Percentiles rank a stretch among this genome's conserved stretches.
Evolutionary conservation across 2,888 invertebrate species (phyloP).

Genomic region (Neelides folsomi): DNA sequence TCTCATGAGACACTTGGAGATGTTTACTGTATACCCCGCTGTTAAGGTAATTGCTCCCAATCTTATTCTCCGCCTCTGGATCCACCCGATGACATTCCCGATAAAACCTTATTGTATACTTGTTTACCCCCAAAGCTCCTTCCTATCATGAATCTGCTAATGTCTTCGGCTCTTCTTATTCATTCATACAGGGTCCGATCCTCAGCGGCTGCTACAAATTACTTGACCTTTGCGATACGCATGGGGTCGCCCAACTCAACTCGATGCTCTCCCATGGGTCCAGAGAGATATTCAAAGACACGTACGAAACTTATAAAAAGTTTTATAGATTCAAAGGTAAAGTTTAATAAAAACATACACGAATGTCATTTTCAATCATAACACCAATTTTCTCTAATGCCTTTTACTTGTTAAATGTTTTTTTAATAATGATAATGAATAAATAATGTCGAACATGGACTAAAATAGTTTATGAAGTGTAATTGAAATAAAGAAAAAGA

Average conservation of each 20-base stretch:
- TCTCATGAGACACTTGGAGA: conserved; percentile 41
- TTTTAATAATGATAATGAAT: too few relatives aligned
- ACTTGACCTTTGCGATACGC: conserved; percentile 40
- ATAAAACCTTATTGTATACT: too few relatives aligned
- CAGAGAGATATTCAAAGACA: conserved; percentile 41
- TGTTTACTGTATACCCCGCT: conserved; percentile 38
- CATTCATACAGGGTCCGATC: conserved; percentile 37
- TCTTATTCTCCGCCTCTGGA: neutral
- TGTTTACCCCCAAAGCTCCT: neutral
- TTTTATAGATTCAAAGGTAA: conserved; percentile 43
- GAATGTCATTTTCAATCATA: neutral
- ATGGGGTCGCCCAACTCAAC: conserved; percentile 40
- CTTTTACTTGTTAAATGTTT: too few relatives aligned
- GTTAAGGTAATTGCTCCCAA: conserved; percentile 39
- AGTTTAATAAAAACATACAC: conserved; percentile 35
- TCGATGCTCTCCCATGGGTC: conserved; percentile 40
- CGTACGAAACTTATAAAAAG: conserved; percentile 41
- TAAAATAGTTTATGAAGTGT: too few relatives aligned
- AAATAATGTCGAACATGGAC: too few relatives aligned
- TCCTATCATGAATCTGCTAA: neutral
- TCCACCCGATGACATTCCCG: too few relatives aligned
- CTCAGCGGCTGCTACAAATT: conserved; percentile 41
- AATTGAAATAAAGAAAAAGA: too few relatives aligned
- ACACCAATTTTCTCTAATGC: neutral
- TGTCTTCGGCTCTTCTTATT: conserved; percentile 4